Evolutionary conservation across 2,113 vertebrate genomes (phyloP).

Genomic region (Brachyhypopomus occidentalis): DNA sequence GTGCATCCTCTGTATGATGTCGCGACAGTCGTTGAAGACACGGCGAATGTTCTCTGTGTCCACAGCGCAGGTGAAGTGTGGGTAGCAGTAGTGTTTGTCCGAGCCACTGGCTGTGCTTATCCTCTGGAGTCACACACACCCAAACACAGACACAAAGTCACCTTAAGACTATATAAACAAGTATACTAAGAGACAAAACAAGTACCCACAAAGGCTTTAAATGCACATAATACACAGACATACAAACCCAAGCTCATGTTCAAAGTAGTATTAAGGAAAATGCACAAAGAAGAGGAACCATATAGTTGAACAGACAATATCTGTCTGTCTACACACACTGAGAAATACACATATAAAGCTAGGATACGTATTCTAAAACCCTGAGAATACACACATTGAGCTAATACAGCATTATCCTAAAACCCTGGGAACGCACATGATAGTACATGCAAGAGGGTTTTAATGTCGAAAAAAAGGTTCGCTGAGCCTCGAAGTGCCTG

Average conservation of each 20-base stretch:
- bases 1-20: conserved; percentile 95
- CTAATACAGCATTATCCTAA: too few relatives aligned
- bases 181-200: not conserved
- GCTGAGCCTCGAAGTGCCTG: too few relatives aligned
- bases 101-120: conserved; percentile 93
- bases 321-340: too few relatives aligned
- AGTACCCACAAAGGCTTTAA: too few relatives aligned
- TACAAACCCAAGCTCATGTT: too few relatives aligned
- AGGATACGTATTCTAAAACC: too few relatives aligned
- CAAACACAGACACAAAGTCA: conserved; percentile 1
- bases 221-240: too few relatives aligned
- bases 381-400: too few relatives aligned
- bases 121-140: conserved; percentile 73
- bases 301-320: not conserved
- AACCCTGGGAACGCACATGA: too few relatives aligned
- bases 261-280: not conserved
- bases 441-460: too few relatives aligned
- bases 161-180: not conserved
- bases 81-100: conserved; percentile 93
- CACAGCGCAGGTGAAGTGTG: conserved; percentile 95
- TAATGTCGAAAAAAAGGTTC: too few relatives aligned
- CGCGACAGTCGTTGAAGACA: conserved; percentile 89
- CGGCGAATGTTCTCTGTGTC: conserved; percentile 94
- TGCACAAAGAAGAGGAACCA: not conserved
- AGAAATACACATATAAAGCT: too few relatives aligned